Percentiles rank a stretch among this genome's conserved stretches.
phyloP scores from a whole-genome alignment of 2,888 invertebrate species.

The Ichneumoninae sp. region DNA sequence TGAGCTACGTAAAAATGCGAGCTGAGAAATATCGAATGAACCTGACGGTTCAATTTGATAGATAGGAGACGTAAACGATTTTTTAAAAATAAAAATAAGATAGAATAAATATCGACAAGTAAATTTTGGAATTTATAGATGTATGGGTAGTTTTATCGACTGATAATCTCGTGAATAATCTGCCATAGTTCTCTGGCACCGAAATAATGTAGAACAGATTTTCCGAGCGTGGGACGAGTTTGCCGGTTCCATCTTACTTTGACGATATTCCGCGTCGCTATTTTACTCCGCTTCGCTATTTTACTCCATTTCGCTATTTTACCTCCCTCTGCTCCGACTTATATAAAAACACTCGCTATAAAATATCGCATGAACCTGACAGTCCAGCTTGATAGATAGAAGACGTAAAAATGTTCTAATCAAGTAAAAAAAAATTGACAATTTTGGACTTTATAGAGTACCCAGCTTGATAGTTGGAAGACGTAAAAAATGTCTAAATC shows the following conservation, averaged over 20 bases:
- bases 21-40: constrained; percentile 57
- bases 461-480: constrained; percentile 30
- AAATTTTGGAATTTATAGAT: neutral
- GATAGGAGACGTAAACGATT: constrained; percentile 23
- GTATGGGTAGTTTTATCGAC: neutral
- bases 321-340: constrained; percentile 45
- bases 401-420: neutral
- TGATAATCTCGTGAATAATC: constrained; percentile 9
- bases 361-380: constrained; percentile 52
- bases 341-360: constrained; percentile 46
- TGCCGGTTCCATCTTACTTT: neutral
- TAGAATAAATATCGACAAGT: neutral
- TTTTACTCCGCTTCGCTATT: too few relatives aligned
- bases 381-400: constrained; percentile 38
- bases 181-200: too few relatives aligned
- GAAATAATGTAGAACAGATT: too few relatives aligned
- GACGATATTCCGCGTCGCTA: too few relatives aligned
- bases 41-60: constrained; percentile 26
- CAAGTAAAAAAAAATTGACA: neutral
- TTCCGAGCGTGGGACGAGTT: neutral
- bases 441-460: neutral
- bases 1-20: constrained; percentile 41
- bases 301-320: neutral
- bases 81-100: neutral
- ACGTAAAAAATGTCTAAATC: neutral